Base-by-base conservation (phyloP, 2,888 invertebrate genomes). In the Synanthedon myopaeformis region DNA sequence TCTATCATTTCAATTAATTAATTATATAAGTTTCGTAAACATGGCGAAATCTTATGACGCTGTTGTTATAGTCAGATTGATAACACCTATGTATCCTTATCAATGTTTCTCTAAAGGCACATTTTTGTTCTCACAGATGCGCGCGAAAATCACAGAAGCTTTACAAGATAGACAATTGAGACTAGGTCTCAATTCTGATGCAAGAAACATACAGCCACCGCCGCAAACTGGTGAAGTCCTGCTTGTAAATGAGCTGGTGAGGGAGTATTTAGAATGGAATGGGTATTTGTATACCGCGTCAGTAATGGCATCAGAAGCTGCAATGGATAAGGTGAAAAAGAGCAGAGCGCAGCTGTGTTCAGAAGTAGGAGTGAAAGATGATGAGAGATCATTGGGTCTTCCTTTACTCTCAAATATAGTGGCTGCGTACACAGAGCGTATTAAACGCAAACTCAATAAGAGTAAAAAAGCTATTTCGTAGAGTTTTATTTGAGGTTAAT, bases 251-350 rank as follows among this genome's bases (percentile, higher is more conserved):
- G 91, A 92, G 66, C 76, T 93, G 0, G 85, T 93, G 4, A 76
- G 90, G 55, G 92, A 93, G 67, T 93, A 92, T 66, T 72, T 93
- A 3, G 88, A 90, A 59, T 93, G 92, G 92, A 92, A 92, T 61
- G 92, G 92, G 0, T 93, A 92, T 61, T 79, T 91, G 28, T 92
- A 92, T 60, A 90, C 91, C 0, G 82, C 88, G 0, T 88, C 86
- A 0, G 89, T 90, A 35, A 79, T 91, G 75, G 65, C 74, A 35
- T 84, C 90, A 49, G 91, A 87, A 59, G 79, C 86, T 1, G 75
- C 70, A 0, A 66, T 86, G 73, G 70, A 82, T 0, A 62, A 60
- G 1, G 64, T 66, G 0, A 79, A 74, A 57, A 74, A 69, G 52
- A 57, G 69, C 0, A 71, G 86, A 51, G 45, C 64, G 1, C 76